These are phyloP conservation scores for Tetragnatha versicolor DNA, from an alignment of 1,140 invertebrate genomes.

Conservation along the genomic window DNA sequence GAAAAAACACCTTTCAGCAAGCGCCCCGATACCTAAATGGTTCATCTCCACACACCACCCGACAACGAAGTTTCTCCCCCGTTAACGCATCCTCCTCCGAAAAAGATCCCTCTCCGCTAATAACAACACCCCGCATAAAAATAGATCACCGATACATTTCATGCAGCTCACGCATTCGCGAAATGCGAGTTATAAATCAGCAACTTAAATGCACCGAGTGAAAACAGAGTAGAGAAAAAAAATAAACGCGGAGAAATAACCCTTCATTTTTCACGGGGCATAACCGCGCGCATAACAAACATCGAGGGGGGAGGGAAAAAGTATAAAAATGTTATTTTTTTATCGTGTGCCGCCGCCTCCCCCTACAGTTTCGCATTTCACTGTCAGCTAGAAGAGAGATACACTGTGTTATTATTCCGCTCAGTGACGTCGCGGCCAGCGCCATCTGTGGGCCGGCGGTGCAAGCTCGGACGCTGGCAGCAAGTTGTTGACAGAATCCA, in stretches of 20 bases:
- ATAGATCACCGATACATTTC: constrained; percentile 50
- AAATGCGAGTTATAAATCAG: constrained; percentile 53
- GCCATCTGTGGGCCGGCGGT: constrained; percentile 28
- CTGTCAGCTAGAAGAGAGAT: constrained; percentile 28
- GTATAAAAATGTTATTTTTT: constrained; percentile 26
- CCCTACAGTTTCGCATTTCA: constrained; percentile 48
- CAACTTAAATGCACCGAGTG: constrained; percentile 49
- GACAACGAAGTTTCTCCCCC: too few relatives aligned
- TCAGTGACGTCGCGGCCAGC: constrained; percentile 15
- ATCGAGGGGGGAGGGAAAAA: constrained; percentile 4
- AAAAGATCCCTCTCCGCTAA: too few relatives aligned
- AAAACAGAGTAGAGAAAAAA: constrained; percentile 15
- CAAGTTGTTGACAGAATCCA: constrained; percentile 48
- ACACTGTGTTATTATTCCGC: constrained; percentile 50
- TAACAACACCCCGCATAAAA: constrained; percentile 4
- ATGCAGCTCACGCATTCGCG: constrained; percentile 44
- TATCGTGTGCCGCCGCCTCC: not conserved
- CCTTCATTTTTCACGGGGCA: constrained; percentile 49
- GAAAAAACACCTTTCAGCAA: too few relatives aligned
- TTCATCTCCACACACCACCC: too few relatives aligned
- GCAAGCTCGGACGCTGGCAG: constrained; percentile 12
- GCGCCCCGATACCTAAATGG: too few relatives aligned
- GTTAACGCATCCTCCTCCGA: too few relatives aligned
- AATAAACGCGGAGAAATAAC: constrained; percentile 33
- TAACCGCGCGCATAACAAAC: constrained; percentile 53